Evolutionary conservation across 2,113 vertebrate species (phyloP).

Genomic region (Boulengeromyrus knoepffleri): DNA sequence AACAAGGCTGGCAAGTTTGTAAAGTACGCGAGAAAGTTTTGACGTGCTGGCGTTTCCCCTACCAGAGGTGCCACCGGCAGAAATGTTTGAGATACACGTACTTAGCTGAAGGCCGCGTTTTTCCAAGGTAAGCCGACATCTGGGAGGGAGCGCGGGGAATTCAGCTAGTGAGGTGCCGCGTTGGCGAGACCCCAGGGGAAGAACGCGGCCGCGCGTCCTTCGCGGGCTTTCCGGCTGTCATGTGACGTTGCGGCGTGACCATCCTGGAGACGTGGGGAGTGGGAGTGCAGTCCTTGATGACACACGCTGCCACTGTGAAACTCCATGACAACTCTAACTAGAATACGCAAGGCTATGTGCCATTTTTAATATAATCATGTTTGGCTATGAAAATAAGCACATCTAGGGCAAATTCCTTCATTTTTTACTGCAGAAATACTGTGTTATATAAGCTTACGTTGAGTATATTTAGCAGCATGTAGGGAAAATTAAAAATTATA

Average conservation of each 20-base stretch:
- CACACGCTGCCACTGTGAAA: background rate
- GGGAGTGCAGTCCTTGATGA: background rate
- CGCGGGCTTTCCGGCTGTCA: background rate
- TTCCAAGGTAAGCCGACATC: background rate
- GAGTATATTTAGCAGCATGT: background rate
- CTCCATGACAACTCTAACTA: background rate
- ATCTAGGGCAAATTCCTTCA: background rate
- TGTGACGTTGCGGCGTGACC: background rate
- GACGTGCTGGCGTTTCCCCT: background rate
- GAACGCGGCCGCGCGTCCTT: background rate
- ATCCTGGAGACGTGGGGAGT: background rate
- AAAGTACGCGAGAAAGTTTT: background rate
- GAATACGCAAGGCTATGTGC: background rate
- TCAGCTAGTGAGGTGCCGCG: background rate
- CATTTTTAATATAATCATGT: background rate
- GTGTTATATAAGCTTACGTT: background rate
- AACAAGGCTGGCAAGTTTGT: background rate
- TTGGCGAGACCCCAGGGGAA: background rate
- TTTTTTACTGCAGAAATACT: background rate
- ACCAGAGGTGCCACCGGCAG: background rate
- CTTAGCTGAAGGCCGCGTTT: background rate
- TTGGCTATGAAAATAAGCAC: background rate
- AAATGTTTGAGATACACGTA: background rate
- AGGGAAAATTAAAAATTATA: background rate
- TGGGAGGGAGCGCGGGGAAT: background rate